Base-by-base conservation (phyloP, 1,140 invertebrate species). In the Leptestheria dahalacensis region DNA sequence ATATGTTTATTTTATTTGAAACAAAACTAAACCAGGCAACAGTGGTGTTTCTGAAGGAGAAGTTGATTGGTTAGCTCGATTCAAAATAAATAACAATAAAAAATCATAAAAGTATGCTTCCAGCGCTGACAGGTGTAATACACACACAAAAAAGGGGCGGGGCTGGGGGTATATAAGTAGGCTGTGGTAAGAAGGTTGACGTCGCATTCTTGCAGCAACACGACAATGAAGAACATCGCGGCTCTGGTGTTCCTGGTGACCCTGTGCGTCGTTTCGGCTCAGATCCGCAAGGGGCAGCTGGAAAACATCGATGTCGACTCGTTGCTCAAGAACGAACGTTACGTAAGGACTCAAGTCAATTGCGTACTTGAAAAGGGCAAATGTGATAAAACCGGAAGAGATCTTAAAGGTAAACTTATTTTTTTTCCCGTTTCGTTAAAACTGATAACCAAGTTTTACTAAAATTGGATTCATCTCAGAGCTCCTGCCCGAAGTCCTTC, bases 251-350 rank as follows among this genome's bases (percentile, higher is more conserved):
- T 59, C 41, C 18, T 24, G 18, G 48, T 26, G 11, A 12, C 33
- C 18, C 21, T 33, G n/a, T 41, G 48, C 21, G 49, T 60, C 3
- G 47, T 23, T 10, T 24, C 21, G 18, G 48, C 48, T 23, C 49
- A 25, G 18, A 6, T n/a, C 25, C 23, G 21, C 11, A 23, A 26
- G n/a, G 59, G 48, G 1, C 48, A 62, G 12, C 52, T 60, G n/a
- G 61, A 62, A 15, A 60, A 62, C 59, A 48, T 62, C 33, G 61
- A 62, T 24, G 61, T 62, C 9, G 61, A 62, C 20, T 60, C 57
- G 1, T 21, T 59, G 23, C 46, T 62, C 55, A 50, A 49, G n/a
- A 62, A 62, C 33, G 54, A 57, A 20, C 47, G 50, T 3, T 57
- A 60, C 26, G 61, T 62, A 12, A n/a, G 48, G n/a, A 60, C 57